Conservation (phyloP, 2,888 invertebrate genomes). For the Morpho achilles region DNA sequence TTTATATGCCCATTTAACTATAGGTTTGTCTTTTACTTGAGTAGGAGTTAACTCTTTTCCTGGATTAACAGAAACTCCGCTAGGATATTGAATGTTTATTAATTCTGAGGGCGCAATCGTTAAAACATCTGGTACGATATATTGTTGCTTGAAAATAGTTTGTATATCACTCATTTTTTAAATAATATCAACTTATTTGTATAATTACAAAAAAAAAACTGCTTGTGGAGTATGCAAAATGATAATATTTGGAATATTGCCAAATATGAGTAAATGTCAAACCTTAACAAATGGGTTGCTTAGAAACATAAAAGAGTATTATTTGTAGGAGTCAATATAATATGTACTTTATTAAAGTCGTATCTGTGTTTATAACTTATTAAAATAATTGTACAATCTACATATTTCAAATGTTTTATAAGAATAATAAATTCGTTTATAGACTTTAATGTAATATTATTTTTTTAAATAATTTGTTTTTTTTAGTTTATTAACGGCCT, state of each 20-base stretch:
- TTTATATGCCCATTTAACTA: conserved; percentile 81
- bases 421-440: no score
- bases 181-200: background rate
- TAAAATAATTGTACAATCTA: no score
- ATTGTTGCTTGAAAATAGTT: conserved; percentile 65
- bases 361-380: no score
- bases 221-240: background rate
- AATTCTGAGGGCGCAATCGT: conserved; percentile 75
- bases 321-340: no score
- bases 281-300: background rate
- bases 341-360: no score
- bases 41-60: conserved; percentile 86
- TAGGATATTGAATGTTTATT: conserved; percentile 72
- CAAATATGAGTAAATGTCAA: background rate
- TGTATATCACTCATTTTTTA: conserved; percentile 47
- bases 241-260: background rate
- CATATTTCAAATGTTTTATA: no score
- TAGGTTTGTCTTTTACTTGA: conserved; percentile 84
- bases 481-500: no score
- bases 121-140: conserved; percentile 84
- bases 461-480: no score
- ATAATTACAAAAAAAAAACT: background rate
- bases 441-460: no score
- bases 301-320: background rate
- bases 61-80: conserved; percentile 66